Percentiles rank a stretch among this genome's conserved stretches.
phyloP scores from a whole-genome alignment of 1,140 invertebrate species.

The Anastrepha ludens region DNA sequence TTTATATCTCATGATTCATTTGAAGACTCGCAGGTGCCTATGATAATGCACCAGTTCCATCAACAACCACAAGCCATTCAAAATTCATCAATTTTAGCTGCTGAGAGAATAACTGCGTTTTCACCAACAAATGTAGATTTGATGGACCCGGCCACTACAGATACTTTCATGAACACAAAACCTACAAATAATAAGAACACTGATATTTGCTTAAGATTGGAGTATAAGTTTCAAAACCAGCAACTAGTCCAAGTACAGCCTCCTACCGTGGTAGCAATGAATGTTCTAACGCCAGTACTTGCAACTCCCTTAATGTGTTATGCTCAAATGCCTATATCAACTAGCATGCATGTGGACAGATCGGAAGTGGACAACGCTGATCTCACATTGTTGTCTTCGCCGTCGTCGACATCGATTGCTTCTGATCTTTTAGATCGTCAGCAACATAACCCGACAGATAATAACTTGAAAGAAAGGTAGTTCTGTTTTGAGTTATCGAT shows the following conservation, averaged over 20 bases:
- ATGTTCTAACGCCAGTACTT: conserved; percentile 53
- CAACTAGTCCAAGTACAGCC: conserved; percentile 71
- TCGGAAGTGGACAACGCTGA: conserved; percentile 6
- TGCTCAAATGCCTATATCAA: conserved; percentile 28
- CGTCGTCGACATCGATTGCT: conserved; percentile 23
- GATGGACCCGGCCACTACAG: neutral
- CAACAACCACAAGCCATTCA: neutral
- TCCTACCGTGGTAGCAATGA: conserved; percentile 66
- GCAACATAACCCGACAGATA: conserved; percentile 1
- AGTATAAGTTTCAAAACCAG: conserved; percentile 69
- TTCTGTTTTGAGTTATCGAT: neutral
- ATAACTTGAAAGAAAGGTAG: conserved; percentile 41
- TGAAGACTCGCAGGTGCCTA: neutral
- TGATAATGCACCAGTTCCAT: neutral
- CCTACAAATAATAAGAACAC: conserved; percentile 52
- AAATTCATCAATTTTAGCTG: conserved; percentile 30
- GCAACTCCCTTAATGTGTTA: conserved; percentile 36
- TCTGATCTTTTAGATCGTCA: conserved; percentile 1
- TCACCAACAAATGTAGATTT: neutral
- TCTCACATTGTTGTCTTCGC: conserved; percentile 20
- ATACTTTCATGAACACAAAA: conserved; percentile 52
- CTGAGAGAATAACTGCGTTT: neutral
- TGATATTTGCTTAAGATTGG: conserved; percentile 69
- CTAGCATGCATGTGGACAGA: neutral
- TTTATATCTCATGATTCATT: neutral